phyloP scores from a whole-genome alignment of 1,140 invertebrate species.

The Ceratoteleas bidentatus region DNA sequence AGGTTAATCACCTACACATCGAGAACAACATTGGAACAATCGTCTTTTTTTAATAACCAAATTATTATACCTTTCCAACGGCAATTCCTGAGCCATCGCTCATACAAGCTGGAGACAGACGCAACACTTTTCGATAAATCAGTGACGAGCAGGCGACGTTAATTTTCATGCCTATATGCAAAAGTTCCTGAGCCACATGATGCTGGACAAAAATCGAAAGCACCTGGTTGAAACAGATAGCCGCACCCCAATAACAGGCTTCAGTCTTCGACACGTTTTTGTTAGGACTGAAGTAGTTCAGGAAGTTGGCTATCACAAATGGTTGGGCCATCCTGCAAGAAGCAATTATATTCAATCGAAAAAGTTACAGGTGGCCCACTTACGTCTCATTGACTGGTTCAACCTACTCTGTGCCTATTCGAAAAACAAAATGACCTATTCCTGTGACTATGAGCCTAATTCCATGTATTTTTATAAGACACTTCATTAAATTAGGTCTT shows the following conservation, averaged over 20 bases:
- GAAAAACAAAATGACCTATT: background rate
- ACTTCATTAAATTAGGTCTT: constrained; percentile 58
- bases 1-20: constrained; percentile 94
- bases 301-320: constrained; percentile 86
- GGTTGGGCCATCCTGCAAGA: constrained; percentile 86
- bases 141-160: constrained; percentile 89
- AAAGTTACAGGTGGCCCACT: background rate
- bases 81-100: constrained; percentile 72
- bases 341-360: background rate
- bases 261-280: constrained; percentile 81
- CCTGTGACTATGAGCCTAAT: background rate
- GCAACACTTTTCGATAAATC: constrained; percentile 89
- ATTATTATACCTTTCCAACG: constrained; percentile 72
- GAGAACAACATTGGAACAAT: too few species aligned
- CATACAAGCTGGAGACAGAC: constrained; percentile 66
- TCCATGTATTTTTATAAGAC: constrained; percentile 1
- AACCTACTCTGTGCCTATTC: constrained; percentile 10
- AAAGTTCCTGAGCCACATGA: constrained; percentile 88
- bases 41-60: too few species aligned
- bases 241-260: constrained; percentile 85
- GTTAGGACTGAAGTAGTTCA: constrained; percentile 85
- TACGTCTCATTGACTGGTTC: background rate
- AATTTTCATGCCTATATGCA: constrained; percentile 90
- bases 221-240: constrained; percentile 85
- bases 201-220: constrained; percentile 84